Conservation (phyloP, 1,140 invertebrate genomes). For the Meloidogyne floridensis region DNA sequence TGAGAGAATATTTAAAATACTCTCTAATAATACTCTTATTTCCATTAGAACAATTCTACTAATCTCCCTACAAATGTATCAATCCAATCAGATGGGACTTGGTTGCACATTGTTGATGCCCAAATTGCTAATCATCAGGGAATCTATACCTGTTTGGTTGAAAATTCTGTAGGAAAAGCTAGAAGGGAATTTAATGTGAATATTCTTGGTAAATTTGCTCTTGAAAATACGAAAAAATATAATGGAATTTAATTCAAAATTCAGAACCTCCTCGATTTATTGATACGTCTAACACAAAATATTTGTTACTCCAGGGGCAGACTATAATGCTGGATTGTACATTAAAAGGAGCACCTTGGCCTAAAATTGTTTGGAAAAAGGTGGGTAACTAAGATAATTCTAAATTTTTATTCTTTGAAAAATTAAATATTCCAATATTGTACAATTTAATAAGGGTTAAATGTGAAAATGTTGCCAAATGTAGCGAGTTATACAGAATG, state of each 20-base stretch:
- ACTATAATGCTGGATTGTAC: slow-evolving; percentile 67
- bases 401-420: background rate
- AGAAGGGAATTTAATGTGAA: slow-evolving; percentile 12
- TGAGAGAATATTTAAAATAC: slow-evolving; percentile 34
- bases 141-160: slow-evolving; percentile 14
- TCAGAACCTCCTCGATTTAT: slow-evolving; percentile 58
- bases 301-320: slow-evolving; percentile 65
- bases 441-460: background rate
- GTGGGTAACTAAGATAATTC: slow-evolving; percentile 48
- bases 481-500: too few species aligned
- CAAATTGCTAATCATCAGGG: slow-evolving; percentile 15
- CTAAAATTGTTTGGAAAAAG: slow-evolving; percentile 68
- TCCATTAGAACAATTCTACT: slow-evolving; percentile 50
- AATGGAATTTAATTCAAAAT: slow-evolving; percentile 11
- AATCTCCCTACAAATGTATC: slow-evolving; percentile 31
- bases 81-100: background rate
- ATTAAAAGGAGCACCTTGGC: slow-evolving; percentile 68
- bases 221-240: background rate
- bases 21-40: background rate
- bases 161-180: slow-evolving; percentile 25
- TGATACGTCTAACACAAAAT: slow-evolving; percentile 59
- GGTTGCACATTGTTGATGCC: slow-evolving; percentile 16
- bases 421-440: background rate
- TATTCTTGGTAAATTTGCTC: slow-evolving; percentile 1
- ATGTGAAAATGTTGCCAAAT: background rate